Evolutionary conservation across 2,113 vertebrate genomes (phyloP), one percentile per base, ranked within the genome.

Genomic region (Salvelinus sp.): DNA sequence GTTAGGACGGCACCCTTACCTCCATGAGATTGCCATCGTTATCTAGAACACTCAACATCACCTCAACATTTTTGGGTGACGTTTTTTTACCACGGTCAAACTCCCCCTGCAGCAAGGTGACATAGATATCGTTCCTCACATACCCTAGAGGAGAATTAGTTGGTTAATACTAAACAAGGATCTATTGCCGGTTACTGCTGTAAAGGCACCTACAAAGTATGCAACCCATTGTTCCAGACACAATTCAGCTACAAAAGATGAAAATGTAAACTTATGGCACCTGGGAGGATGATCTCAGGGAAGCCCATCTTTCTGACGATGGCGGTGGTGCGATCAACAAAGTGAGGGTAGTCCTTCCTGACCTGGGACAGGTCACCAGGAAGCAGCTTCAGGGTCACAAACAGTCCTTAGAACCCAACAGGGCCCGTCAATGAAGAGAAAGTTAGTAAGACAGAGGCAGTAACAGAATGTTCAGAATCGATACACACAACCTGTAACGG

Each of bases 31-130:
- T 94, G 16, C 97, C 97, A 0, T 98, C 96, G 60, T 96, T 95
- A 1, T 98, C 95, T 0, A 95, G 93, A 12, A 98, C 96, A 0
- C 93, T 97, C 93, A 99, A 87, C 58, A 94, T 96, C 83, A 99
- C 95, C 86, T 99, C 97, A 0, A 98, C 97, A 0, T 99, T 99
- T 91, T 99, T 99, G 0, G 96, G 97, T 0, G 97, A 98, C 90
- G 98, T 99, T 89, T 98, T 99, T 81, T 99, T 99, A 33, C 97
- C 97, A 10, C 98, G 96, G 91, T 99, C 97, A 77, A 98, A 99
- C 83, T 99, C 97, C 0, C 97, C 97, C 16, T 98, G 96, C 76
- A 98, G 80, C 78, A 99, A 89, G 5, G 97, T 98, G 76, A 99
- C 90, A 0, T 99, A 98, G 81, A 99, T 97, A 74, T 99, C 97